A percentile compares a stretch with the other conserved stretches of the same genome.
These are phyloP conservation scores for Chaetodon trifasciatus DNA, from an alignment of 2,797 vertebrate species.

Conservation along the genomic window DNA sequence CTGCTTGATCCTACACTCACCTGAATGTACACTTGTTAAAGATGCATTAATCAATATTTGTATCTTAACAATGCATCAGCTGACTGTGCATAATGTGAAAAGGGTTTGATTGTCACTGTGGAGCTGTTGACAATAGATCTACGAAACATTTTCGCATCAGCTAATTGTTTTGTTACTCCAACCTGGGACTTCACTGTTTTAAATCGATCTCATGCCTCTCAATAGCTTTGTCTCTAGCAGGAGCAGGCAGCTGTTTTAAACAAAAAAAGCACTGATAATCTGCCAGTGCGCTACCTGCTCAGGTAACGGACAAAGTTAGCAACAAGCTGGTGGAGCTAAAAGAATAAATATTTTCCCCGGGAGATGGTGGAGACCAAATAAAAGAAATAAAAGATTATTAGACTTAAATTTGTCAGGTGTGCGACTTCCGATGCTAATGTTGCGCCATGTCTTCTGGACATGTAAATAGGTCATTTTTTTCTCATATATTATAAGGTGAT, in stretches of 20 bases:
- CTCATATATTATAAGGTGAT: background rate
- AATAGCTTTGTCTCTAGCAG: background rate
- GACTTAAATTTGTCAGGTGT: background rate
- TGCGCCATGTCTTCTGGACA: background rate
- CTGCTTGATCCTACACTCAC: slow-evolving; percentile 24
- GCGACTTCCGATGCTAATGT: background rate
- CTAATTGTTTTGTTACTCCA: background rate
- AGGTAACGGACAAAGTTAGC: background rate
- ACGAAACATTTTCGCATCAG: background rate
- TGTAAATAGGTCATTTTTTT: background rate
- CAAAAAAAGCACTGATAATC: background rate
- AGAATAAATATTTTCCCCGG: background rate
- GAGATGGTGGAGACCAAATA: background rate
- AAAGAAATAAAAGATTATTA: background rate
- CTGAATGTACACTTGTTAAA: slow-evolving; percentile 41
- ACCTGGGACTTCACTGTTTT: background rate
- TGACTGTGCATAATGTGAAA: background rate
- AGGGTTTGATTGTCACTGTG: background rate
- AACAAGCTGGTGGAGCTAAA: background rate
- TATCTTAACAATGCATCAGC: background rate
- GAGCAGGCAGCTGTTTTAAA: background rate
- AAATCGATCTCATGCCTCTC: background rate
- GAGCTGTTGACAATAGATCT: background rate
- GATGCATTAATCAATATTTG: background rate
- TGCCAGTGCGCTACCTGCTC: background rate